Percentiles rank a stretch among this genome's conserved stretches.
Evolutionary conservation across 23 tunicate species (phyloP).

Genomic region (Botrylloides violaceus): DNA sequence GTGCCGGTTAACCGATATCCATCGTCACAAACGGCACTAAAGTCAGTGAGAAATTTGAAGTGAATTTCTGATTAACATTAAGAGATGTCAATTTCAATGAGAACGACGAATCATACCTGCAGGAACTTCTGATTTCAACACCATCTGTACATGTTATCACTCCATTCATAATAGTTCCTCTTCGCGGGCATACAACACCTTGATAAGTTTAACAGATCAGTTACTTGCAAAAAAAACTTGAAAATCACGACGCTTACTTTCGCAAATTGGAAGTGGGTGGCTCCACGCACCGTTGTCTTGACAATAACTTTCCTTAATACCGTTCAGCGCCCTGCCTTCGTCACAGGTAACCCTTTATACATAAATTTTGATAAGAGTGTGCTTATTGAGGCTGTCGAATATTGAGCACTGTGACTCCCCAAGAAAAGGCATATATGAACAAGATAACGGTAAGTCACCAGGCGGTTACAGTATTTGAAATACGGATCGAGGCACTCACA

Average conservation of each 20-base stretch:
- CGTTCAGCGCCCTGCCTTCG: background rate
- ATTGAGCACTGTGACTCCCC: background rate
- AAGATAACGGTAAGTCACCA: too few species aligned
- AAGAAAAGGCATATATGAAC: too few species aligned
- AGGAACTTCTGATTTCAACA: background rate
- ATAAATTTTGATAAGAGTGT: background rate
- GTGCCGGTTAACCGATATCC: background rate
- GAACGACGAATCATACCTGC: too few species aligned
- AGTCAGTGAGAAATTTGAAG: too few species aligned
- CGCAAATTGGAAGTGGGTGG: slow-evolving; percentile 11
- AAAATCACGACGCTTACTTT: too few species aligned
- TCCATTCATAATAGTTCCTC: background rate
- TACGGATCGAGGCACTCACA: too few species aligned
- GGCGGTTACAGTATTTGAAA: too few species aligned
- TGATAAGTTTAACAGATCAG: too few species aligned
- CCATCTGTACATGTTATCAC: background rate
- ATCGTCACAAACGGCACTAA: background rate
- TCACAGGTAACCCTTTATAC: background rate
- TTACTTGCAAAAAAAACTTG: too few species aligned
- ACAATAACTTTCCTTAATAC: slow-evolving; percentile 18
- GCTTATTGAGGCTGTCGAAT: background rate
- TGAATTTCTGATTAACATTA: too few species aligned
- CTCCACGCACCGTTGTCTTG: slow-evolving; percentile 25
- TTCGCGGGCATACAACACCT: background rate
- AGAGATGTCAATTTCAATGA: too few species aligned